A percentile compares a stretch with the other conserved stretches of the same genome.
Conservation (phyloP, 1,140 invertebrate species). For the Danaus plexippus region DNA sequence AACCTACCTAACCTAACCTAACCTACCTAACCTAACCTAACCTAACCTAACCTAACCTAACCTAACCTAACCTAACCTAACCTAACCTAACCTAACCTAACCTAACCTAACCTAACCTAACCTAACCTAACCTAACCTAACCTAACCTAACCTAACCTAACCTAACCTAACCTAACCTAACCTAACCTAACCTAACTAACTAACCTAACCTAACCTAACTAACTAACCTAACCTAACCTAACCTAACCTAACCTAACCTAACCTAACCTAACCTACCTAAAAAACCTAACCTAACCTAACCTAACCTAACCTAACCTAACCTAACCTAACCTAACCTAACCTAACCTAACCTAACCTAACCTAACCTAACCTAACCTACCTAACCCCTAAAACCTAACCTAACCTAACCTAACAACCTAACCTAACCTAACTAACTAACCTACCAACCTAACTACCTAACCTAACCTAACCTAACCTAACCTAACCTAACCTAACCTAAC, state of each 20-base stretch:
- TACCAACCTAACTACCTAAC: too few species aligned
- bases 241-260: slow-evolving; percentile 5
- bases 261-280: slow-evolving; percentile 8
- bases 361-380: too few species aligned
- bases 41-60: slow-evolving; percentile 5
- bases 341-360: slow-evolving; percentile 12
- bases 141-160: slow-evolving; percentile 5
- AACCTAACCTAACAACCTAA: too few species aligned
- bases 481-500: too few species aligned
- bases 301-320: slow-evolving; percentile 9
- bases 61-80: slow-evolving; percentile 5
- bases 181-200: slow-evolving; percentile 5
- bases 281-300: too few species aligned
- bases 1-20: too few species aligned
- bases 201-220: too few species aligned
- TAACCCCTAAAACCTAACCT: too few species aligned
- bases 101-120: slow-evolving; percentile 5
- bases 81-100: slow-evolving; percentile 5
- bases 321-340: slow-evolving; percentile 12
- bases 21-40: too few species aligned
- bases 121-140: slow-evolving; percentile 5
- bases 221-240: slow-evolving; percentile 5
- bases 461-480: slow-evolving; percentile 7
- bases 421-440: too few species aligned
- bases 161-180: slow-evolving; percentile 5